phyloP scores from a whole-genome alignment of 2,888 invertebrate genomes.

The Aleiodes alternator region DNA sequence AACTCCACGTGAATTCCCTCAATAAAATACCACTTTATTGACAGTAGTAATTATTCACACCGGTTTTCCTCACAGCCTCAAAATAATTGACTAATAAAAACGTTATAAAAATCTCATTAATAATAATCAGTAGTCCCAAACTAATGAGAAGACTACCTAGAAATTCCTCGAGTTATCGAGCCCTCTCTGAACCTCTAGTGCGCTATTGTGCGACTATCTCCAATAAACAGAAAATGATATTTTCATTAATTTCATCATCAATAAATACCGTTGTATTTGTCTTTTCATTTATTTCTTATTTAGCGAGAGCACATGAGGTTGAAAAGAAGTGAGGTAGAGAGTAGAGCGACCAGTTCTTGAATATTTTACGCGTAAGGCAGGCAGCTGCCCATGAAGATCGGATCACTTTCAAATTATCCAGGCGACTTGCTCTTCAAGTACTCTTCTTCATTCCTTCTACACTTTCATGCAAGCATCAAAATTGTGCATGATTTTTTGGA shows the following conservation, averaged over 20 bases:
- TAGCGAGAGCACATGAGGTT: constrained; percentile 16
- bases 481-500: constrained; percentile 20
- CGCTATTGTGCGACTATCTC: not conserved
- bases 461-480: constrained; percentile 35
- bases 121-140: constrained; percentile 26
- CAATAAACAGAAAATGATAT: constrained; percentile 2
- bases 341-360: constrained; percentile 64
- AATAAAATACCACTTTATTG: constrained; percentile 23
- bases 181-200: not conserved
- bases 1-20: not conserved
- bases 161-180: constrained; percentile 17
- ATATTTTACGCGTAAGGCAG: constrained; percentile 75
- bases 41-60: constrained; percentile 19
- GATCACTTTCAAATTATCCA: constrained; percentile 75
- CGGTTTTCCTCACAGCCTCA: not conserved
- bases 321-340: constrained; percentile 23
- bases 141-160: constrained; percentile 24
- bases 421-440: constrained; percentile 70
- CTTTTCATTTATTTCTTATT: not conserved
- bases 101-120: constrained; percentile 26
- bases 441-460: constrained; percentile 47
- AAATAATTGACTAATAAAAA: constrained; percentile 19
- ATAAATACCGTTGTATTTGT: not conserved
- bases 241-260: constrained; percentile 1
- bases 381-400: constrained; percentile 72